Base-by-base conservation (phyloP, 2,113 vertebrate species). In the Gymnarchus niloticus region DNA sequence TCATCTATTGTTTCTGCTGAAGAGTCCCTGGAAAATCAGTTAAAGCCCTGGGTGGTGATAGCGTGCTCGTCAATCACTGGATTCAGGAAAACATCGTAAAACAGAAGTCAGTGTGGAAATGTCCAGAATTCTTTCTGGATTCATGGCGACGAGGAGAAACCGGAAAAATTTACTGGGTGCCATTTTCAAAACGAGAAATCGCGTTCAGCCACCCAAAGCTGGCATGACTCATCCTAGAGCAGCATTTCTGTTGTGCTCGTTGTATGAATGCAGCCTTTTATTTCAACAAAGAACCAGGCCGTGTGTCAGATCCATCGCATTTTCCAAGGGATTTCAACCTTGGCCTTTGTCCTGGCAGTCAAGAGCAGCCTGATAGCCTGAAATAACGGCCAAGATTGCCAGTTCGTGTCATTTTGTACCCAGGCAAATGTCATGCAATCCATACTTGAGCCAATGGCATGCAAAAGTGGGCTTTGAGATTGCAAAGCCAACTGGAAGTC, bases 281-380 rank as follows among this genome's bases (percentile, higher is more conserved):
- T 89, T 87, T 85, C 77, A 17, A 54, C 52, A 80, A 86, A 83
- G 83, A 17, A 21, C 56, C 49, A 25, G 83, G 73, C 19, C 81
- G 61, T 86, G 51, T 48, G 41, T 90, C 87, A 88, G 51, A 82
- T 23, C 17, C 56, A 54, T 82, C 52, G 51, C 33, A 37, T 57
- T 84, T 87, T 88, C 57, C 83, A 86, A 69, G 81, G 83, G 87
- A 86, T 88, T 87, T 87, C 80, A 83, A 54, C 81, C 84, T 87
- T 85, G 88, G 83, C 84, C 73, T 90, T 61, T 86, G 86, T 73
- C 37, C 85, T 17, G 87, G 41, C 84, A 81, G 65, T 87, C 65
- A 88, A 89, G 83, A 56, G 54, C 73, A 81, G 76, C 33, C 56
- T 56, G 54, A 59, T 33, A 33, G 73, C 14, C 84, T 46, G 21